A percentile compares a stretch with the other conserved stretches of the same genome.
phyloP scores from a whole-genome alignment of 2,888 invertebrate species.

The Eucriotettix oculatus region DNA sequence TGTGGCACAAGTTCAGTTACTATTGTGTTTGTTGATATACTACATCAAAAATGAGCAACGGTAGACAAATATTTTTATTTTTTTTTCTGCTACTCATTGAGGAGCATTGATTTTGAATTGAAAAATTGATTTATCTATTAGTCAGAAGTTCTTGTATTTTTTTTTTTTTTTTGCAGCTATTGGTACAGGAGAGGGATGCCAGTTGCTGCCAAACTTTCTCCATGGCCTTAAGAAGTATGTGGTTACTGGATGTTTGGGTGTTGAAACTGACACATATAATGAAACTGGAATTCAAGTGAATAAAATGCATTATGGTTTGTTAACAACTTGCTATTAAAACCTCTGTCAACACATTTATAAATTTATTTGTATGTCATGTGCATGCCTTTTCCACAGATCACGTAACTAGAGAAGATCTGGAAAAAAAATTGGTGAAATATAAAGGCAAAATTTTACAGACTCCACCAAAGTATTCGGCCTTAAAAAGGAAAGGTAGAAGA shows the following conservation, averaged over 20 bases:
- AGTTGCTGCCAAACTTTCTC: conserved; percentile 15
- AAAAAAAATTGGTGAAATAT: conserved; percentile 13
- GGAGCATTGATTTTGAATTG: too few species aligned
- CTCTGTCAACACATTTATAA: too few species aligned
- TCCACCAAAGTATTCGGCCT: conserved; percentile 17
- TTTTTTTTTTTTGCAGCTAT: conserved; percentile 14
- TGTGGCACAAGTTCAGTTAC: too few species aligned
- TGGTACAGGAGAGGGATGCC: conserved; percentile 18
- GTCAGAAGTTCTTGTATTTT: too few species aligned
- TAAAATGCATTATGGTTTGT: conserved; percentile 16
- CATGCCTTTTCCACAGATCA: conserved; percentile 13
- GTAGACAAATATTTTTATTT: too few species aligned
- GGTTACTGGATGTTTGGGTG: conserved; percentile 17
- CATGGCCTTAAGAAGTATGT: conserved; percentile 17
- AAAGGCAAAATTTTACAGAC: conserved; percentile 16
- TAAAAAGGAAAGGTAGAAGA: conserved; percentile 15
- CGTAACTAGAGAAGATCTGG: conserved; percentile 14
- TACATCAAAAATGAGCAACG: too few species aligned
- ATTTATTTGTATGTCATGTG: not conserved
- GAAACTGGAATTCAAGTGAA: conserved; percentile 16
- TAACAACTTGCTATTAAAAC: not conserved
- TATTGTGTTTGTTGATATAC: too few species aligned
- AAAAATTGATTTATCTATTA: too few species aligned
- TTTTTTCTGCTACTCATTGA: too few species aligned
- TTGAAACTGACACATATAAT: conserved; percentile 18